Percentiles rank a stretch among this genome's conserved stretches.
Conservation (phyloP, 2,888 invertebrate species). For the Pseudococcus viburni region DNA sequence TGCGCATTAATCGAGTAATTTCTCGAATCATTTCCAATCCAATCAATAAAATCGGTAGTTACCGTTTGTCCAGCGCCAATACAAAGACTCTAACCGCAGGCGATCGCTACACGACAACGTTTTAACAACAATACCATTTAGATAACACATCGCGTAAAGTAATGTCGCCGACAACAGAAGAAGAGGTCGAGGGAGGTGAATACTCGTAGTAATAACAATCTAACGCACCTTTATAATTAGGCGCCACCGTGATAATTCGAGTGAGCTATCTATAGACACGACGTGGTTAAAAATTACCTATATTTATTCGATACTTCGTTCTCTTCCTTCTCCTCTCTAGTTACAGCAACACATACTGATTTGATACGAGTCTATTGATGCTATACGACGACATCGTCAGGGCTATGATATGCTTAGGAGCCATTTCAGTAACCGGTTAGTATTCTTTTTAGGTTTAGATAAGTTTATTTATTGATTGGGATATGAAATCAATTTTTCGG, state of each 20-base stretch:
- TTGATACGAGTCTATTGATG: neutral
- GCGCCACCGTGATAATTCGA: neutral
- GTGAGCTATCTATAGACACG: neutral
- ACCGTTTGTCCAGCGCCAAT: neutral
- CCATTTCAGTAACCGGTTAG: too few relatives aligned
- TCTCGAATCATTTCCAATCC: constrained; percentile 16
- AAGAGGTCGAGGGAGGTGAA: neutral
- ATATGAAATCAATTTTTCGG: too few relatives aligned
- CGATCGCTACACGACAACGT: neutral
- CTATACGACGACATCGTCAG: too few relatives aligned
- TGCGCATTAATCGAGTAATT: neutral
- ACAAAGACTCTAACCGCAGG: neutral
- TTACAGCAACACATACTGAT: neutral
- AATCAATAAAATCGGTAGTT: neutral
- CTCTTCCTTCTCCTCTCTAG: neutral
- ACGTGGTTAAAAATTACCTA: neutral
- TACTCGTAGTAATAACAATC: constrained; percentile 13
- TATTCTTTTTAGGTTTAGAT: too few relatives aligned
- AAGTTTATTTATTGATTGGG: too few relatives aligned
- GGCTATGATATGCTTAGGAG: too few relatives aligned
- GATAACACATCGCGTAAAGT: neutral
- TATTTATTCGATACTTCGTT: neutral
- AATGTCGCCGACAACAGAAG: neutral
- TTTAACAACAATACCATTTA: constrained; percentile 13
- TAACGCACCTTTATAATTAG: neutral